phyloP scores from a whole-genome alignment of 2,888 invertebrate species.

The Mycogona germanica region DNA sequence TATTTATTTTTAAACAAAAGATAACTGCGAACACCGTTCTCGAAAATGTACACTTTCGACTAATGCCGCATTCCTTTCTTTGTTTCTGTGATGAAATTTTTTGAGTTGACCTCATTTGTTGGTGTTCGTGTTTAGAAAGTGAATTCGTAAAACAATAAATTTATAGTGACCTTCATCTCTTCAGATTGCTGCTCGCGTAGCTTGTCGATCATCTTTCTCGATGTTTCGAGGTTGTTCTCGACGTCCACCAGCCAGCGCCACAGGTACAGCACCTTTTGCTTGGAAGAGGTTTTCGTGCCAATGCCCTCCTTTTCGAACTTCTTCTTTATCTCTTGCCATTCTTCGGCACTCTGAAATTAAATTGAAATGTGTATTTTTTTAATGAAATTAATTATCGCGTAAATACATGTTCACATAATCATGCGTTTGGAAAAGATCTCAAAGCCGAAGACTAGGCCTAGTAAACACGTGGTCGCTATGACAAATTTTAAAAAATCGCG shows the following conservation, averaged over 20 bases:
- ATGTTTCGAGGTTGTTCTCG: conserved; percentile 35
- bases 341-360: conserved; percentile 28
- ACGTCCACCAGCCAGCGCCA: conserved; percentile 38
- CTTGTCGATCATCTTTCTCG: conserved; percentile 36
- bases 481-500: too few relatives aligned
- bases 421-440: too few relatives aligned
- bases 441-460: too few relatives aligned
- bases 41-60: neutral
- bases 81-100: too few relatives aligned
- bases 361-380: too few relatives aligned
- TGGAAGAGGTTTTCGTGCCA: conserved; percentile 29
- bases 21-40: neutral
- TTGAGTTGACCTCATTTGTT: too few relatives aligned
- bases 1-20: neutral
- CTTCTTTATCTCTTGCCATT: conserved; percentile 32
- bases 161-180: conserved; percentile 32
- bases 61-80: neutral
- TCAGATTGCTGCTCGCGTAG: conserved; percentile 34
- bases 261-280: conserved; percentile 32
- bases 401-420: too few relatives aligned
- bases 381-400: too few relatives aligned
- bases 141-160: too few relatives aligned
- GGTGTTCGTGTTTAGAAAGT: too few relatives aligned
- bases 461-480: too few relatives aligned
- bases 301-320: conserved; percentile 36